Conservation (phyloP, 2,113 vertebrate genomes). For the Ptyas mucosa region DNA sequence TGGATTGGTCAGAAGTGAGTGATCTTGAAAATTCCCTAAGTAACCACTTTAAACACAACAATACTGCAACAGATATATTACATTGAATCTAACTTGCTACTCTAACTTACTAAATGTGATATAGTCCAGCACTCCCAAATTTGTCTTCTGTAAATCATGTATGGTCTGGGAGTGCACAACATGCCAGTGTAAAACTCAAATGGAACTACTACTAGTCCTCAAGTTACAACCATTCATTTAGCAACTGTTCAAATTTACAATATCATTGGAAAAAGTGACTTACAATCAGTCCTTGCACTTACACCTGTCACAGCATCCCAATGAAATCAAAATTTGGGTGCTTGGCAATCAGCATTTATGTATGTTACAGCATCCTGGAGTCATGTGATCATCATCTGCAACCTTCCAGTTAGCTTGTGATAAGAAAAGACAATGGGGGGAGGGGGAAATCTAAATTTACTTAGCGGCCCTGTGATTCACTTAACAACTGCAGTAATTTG, state of each 20-base stretch:
- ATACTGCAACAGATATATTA: neutral
- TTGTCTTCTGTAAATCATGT: neutral
- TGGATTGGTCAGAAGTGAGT: conserved; percentile 97
- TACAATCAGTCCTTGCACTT: neutral
- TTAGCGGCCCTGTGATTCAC: neutral
- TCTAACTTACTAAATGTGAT: neutral
- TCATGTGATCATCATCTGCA: neutral
- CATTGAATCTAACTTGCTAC: neutral
- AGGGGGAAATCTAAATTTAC: neutral
- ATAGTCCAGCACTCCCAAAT: neutral
- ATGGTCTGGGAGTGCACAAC: neutral
- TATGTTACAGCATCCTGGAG: neutral
- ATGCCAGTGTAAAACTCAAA: neutral
- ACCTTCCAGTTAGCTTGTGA: neutral
- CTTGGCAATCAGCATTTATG: neutral
- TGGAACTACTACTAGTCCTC: neutral
- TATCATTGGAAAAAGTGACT: neutral
- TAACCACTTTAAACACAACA: conserved; percentile 32
- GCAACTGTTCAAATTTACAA: neutral
- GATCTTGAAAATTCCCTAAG: conserved; percentile 31
- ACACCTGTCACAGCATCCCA: neutral
- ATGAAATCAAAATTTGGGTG: neutral
- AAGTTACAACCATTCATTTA: neutral
- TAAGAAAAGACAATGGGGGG: neutral
- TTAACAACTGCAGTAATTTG: neutral